Base-by-base conservation (phyloP, 2,113 vertebrate genomes). In the Microcebus ravelobensis region DNA sequence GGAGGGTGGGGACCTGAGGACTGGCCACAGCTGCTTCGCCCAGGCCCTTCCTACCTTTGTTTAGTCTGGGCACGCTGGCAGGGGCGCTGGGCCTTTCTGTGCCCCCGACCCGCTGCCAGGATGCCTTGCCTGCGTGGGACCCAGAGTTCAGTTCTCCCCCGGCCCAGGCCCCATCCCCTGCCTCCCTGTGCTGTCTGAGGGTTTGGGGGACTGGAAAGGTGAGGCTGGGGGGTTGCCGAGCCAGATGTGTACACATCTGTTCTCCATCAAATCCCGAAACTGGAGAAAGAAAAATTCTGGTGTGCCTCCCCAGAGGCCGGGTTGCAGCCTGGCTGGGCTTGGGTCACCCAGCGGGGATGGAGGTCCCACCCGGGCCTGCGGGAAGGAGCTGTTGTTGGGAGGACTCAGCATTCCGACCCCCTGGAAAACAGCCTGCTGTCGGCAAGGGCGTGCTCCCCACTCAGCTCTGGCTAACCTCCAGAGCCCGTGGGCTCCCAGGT, bases 211-310 rank as follows among this genome's bases (percentile, higher is more conserved):
- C 65, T 87, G 61, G 68, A 95, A 96, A 98, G 97, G 98, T 97
- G 83, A 98, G 91, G 63, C 45, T 27, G 23, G 57, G 65, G 91
- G 45, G 20, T 48, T 25, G 70, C 20, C 0, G 2, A 83, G 20
- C 88, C 97, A 97, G 95, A 91, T 97, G 91, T 97, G 82, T 71
- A 59, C 94, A 97, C 98, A 98, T 97, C 97, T 98, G 98, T 92
- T 97, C 84, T 92, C 74, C 91, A 98, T 98, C 96, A 98, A 31
- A 68, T 61, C 52, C 61, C 25, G 89, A 93, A 96, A 94, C 68
- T 36, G n/a, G 95, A 96, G 93, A 91, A 94, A 94, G 82, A 74
- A 88, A 94, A 96, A 96, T 48, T 55, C 74, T 87, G 4, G 0
- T 2, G 10, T 65, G 57, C 48, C 57, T 96, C 81, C 76, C 68